phyloP scores from a whole-genome alignment of 2,113 vertebrate genomes.

The Struthio camelus region DNA sequence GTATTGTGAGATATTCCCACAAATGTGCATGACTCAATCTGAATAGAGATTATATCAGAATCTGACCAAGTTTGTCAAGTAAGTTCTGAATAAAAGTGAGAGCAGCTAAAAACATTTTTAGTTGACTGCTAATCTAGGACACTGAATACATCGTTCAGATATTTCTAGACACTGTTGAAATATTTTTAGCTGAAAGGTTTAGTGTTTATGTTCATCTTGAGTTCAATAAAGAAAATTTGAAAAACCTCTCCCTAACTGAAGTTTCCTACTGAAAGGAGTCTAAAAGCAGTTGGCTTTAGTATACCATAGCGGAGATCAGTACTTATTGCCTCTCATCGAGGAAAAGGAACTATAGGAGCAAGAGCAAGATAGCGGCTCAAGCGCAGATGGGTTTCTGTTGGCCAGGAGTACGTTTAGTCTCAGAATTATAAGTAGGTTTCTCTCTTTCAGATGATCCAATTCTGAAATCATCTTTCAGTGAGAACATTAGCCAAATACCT shows the following conservation, averaged over 20 bases:
- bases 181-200: slow-evolving; percentile 7
- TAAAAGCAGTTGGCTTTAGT: not conserved
- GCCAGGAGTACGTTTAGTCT: not conserved
- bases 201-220: not conserved
- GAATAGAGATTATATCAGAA: not conserved
- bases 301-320: rapidly evolving
- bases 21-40: not conserved
- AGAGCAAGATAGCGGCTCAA: not conserved
- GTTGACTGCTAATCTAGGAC: not conserved
- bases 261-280: not conserved
- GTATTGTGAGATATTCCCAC: not conserved
- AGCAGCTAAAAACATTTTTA: not conserved
- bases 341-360: not conserved
- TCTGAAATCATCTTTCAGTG: not conserved
- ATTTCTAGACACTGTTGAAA: not conserved
- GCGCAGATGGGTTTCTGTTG: not conserved
- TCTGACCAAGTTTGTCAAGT: not conserved
- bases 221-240: not conserved
- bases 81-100: slow-evolving; percentile 20
- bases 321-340: not conserved
- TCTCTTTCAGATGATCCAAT: not conserved
- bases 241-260: not conserved
- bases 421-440: not conserved
- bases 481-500: not conserved
- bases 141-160: not conserved